phyloP scores from a whole-genome alignment of 2,797 vertebrate genomes.

The Neostethus bicornis region DNA sequence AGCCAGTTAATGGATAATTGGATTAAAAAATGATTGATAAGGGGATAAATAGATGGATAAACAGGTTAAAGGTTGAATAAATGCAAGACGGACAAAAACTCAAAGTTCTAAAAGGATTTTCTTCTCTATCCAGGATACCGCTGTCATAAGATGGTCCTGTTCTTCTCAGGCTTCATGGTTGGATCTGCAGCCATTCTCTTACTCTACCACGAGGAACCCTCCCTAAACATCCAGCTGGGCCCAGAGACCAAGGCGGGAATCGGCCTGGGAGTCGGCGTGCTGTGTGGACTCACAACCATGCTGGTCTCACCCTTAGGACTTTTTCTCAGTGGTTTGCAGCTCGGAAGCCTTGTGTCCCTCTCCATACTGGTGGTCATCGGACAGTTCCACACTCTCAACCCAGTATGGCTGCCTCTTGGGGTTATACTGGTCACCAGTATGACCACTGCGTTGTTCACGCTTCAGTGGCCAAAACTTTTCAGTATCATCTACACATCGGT shows the following conservation, averaged over 20 bases:
- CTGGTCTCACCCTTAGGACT: slow-evolving; percentile 85
- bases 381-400: slow-evolving; percentile 80
- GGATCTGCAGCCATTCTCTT: slow-evolving; percentile 83
- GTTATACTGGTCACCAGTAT: slow-evolving; percentile 74
- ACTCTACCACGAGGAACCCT: slow-evolving; percentile 82
- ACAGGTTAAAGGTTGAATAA: no score
- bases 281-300: slow-evolving; percentile 86
- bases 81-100: neutral
- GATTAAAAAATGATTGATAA: no score
- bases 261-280: slow-evolving; percentile 84
- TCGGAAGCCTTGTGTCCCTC: slow-evolving; percentile 82
- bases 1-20: no score
- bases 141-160: slow-evolving; percentile 90
- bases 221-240: slow-evolving; percentile 78
- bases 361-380: slow-evolving; percentile 75
- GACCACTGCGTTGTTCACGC: slow-evolving; percentile 77
- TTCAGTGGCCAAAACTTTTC: slow-evolving; percentile 86
- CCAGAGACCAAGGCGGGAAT: slow-evolving; percentile 85
- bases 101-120: neutral
- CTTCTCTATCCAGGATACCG: slow-evolving; percentile 79
- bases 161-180: slow-evolving; percentile 86
- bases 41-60: no score
- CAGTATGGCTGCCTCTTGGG: slow-evolving; percentile 81
- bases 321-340: slow-evolving; percentile 85
- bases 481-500: slow-evolving; percentile 82